Evolutionary conservation across 2,888 invertebrate species (phyloP), one percentile per base, ranked within the genome.

Genomic region (Rhamphomyia laevipes): DNA sequence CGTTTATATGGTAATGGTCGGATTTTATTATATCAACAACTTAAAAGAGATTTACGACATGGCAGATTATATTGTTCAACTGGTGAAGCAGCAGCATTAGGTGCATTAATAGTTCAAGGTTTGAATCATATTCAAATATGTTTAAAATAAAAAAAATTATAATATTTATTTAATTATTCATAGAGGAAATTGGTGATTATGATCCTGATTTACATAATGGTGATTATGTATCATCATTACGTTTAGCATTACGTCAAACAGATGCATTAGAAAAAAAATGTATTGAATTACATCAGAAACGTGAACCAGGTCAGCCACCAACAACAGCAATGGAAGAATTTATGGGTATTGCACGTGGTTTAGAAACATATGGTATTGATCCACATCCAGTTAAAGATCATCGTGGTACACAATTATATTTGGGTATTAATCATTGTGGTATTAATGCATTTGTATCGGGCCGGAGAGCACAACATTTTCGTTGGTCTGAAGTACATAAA

Each of bases 301-400:
- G 88, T 48, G 79, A 95, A 44, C 83, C 89, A 57, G 91, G 89
- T 43, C 86, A 90, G 73, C n/a, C n/a, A 13, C 23, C 42, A 13
- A 35, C 86, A 48, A 87, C 89, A 61, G 87, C 92, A 0, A 95
- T 96, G 73, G 81, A 83, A 51, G 81, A 85, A 58, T 97, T 97
- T 71, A 79, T 97, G 61, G 86, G 86, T 70, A 86, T 92, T 61
- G 91, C 94, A 40, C 85, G 89, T 57, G 83, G 86, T 56, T 75
- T 97, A 50, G 96, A 97, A 69, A 95, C 96, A 0, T 97, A 96
- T 65, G 97, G 96, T 23, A 89, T 97, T 33, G 96, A 97, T 73
- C 97, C 96, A 11, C 94, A 96, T 75, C 90, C 93, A 51, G 96
- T 42, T 9, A 42, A 42, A 15, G 42, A 42, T 27, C 42, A 42